phyloP scores from a whole-genome alignment of 1,140 invertebrate species.

The Carcinoscorpius rotundicauda region DNA sequence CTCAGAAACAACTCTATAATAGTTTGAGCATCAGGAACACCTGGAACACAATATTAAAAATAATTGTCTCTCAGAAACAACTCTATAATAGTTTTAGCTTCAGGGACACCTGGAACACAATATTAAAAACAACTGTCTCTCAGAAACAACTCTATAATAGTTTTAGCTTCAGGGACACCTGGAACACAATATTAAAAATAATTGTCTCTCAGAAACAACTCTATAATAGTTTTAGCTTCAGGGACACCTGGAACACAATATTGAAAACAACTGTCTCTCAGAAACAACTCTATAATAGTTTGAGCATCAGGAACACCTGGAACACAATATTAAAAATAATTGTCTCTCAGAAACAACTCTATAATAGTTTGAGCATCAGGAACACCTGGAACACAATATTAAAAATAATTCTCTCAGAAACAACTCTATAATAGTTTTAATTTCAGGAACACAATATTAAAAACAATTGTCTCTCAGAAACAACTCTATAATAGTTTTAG shows the following conservation, averaged over 20 bases:
- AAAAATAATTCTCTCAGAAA: conserved; percentile 32
- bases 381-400: no score
- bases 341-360: conserved; percentile 30
- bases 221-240: no score
- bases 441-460: no score
- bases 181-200: no score
- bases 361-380: not conserved
- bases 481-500: conserved; percentile 21
- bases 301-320: no score
- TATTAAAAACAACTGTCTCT: conserved; percentile 11
- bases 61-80: conserved; percentile 31
- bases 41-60: no score
- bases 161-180: no score
- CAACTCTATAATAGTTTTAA: conserved; percentile 21
- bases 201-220: conserved; percentile 31
- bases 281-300: conserved; percentile 27
- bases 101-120: no score
- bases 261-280: no score
- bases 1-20: conserved; percentile 32
- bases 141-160: conserved; percentile 28
- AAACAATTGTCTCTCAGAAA: conserved; percentile 25
- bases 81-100: conserved; percentile 16
- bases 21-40: no score
- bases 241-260: no score
- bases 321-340: no score